Evolutionary conservation across 2,113 vertebrate species (phyloP).

Genomic region (zebrafish (Danio rerio)): GRCz12tu NC_133180.1:45123001-45123500

Average conservation of each 20-base stretch:
- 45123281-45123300: not conserved
- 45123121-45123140: not conserved
- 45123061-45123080: not conserved
- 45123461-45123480: not conserved
- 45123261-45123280: too few species aligned
- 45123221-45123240: not conserved
- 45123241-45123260: too few species aligned
- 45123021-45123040: not conserved
- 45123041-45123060: not conserved
- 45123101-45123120: not conserved
- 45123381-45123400: not conserved
- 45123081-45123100: not conserved
- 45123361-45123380: not conserved
- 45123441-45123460: not conserved
- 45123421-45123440: not conserved
- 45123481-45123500: not conserved
- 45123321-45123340: not conserved
- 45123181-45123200: not conserved
- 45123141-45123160: not conserved
- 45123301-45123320: not conserved
- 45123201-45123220: not conserved
- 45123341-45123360: conserved; percentile 1
- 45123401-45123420: not conserved
- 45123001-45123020: not conserved
- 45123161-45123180: not conserved